Evolutionary conservation across 2,888 invertebrate genomes (phyloP).

Genomic region (Drosophila recens): DNA sequence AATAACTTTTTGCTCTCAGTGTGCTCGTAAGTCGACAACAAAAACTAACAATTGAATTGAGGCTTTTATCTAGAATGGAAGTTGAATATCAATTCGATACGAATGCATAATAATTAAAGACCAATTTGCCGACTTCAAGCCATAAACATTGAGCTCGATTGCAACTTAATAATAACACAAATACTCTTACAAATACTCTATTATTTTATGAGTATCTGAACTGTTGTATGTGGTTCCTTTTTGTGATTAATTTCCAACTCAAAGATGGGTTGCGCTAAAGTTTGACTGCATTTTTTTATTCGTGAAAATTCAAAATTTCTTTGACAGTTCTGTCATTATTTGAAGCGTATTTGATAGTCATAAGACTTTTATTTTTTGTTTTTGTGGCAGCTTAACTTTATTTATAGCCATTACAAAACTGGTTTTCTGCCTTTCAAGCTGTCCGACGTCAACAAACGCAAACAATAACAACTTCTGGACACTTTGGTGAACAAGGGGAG

Average conservation of each 20-base stretch:
- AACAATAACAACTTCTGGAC: slow-evolving; percentile 26
- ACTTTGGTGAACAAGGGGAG: not conserved
- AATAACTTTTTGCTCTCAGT: slow-evolving; percentile 14
- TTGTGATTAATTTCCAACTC: not conserved
- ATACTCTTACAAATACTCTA: slow-evolving; percentile 2
- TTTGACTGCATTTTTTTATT: not conserved
- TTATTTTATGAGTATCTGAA: not conserved
- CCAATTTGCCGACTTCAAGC: slow-evolving; percentile 14
- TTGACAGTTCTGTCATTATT: slow-evolving; percentile 4
- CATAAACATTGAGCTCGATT: slow-evolving; percentile 13
- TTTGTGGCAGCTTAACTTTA: slow-evolving; percentile 39
- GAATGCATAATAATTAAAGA: slow-evolving; percentile 26
- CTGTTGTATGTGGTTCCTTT: not conserved
- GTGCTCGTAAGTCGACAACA: slow-evolving; percentile 5
- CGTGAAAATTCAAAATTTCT: not conserved
- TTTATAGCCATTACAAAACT: slow-evolving; percentile 56
- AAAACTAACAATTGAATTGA: slow-evolving; percentile 5
- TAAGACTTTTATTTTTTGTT: not conserved
- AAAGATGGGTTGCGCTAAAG: not conserved
- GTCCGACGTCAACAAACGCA: slow-evolving; percentile 32
- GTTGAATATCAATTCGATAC: slow-evolving; percentile 19
- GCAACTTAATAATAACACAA: slow-evolving; percentile 11
- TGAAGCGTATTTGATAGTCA: slow-evolving; percentile 37
- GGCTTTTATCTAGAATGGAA: not conserved
- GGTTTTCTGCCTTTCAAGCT: slow-evolving; percentile 43